Evolutionary conservation across 2,113 vertebrate species (phyloP), one percentile per base, ranked within the genome.

Genomic region (Odocoileus virginianus): DNA sequence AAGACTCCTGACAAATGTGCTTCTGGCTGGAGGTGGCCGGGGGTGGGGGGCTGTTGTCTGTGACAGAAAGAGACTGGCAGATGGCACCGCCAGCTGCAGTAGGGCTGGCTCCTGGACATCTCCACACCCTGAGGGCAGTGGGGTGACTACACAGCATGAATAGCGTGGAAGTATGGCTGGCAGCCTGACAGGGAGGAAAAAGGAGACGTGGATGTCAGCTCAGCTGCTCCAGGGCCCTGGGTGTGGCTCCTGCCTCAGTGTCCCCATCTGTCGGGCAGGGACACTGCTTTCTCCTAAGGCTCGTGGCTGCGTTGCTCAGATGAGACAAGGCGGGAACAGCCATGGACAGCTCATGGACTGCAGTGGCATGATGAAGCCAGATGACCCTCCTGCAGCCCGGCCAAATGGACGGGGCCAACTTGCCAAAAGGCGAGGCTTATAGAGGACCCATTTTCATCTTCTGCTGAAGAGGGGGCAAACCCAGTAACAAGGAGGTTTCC

Each of bases 61-160:
- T 76, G 40, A 76, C 67, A 40, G 19, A 12, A 40, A 40, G 36
- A 67, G 61, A 11, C 60, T 21, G 47, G 28, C 91, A 92, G 95
- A 60, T 89, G 87, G 88, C 28, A 6, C 4, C 0, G 7, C 43
- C 88, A 60, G 93, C 47, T 93, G 89, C 3, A 1, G 25, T 1
- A 60, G 55, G 67, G 52, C 45, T 13, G 40, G 64, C 54, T 64
- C 45, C 79, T 17, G 5, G 27, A 36, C 15, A 0, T 33, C 16
- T 4, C 45, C 6, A 13, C 12, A 30, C 40, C 30, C 25, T 8
- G 28, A 78, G 30, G 19, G 12, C 14, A 6, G 36, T 5, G 36
- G 25, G 25, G 8, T 40, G 52, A 60, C 43, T 7, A 1, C 43
- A 50, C 21, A 27, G 40, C 52, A 0, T 0, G 5, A 84, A 13